Evolutionary conservation across 2,888 invertebrate genomes (phyloP), one percentile per base, ranked within the genome.

Genomic region (Abscondita cerata): DNA sequence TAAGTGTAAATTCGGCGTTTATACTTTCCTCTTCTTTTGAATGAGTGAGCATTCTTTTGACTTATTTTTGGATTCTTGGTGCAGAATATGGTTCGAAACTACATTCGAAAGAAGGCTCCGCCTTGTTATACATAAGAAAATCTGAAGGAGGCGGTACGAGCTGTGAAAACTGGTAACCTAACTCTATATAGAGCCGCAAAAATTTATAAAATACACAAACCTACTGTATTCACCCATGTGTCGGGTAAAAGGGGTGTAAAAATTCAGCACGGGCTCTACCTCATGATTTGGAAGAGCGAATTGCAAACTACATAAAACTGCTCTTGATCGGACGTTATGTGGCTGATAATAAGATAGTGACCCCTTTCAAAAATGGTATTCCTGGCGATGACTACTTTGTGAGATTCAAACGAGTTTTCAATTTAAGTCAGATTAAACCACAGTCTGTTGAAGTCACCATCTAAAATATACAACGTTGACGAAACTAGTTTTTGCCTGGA

Each of bases 321-420:
- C 31, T 31, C 31, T 31, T 9, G 31, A 6, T 31, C 9, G 9
- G 31, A 6, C 31, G 9, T 31, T 31, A 69, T 58, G 70, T 71
- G 5, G 53, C 38, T 38, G 50, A 31, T 6, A 31, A 31, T 31
- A 31, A 31, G 6, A 31, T 31, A 31, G 31, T 31, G 5, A 31
- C 5, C 9, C 31, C 31, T 31, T 31, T 31, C 9, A 31, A 31
- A 31, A 31, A 31, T 31, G 31, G 31, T 4, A 31, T 31, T 31
- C 31, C 31, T 31, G 9, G 31, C 31, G 9, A 31, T 31, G 31
- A 31, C 31, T 31, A 6, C 9, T 31, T 31, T 6, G 5, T 31
- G n/a, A n/a, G 9, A 9, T n/a, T n/a, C n/a, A n/a, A n/a, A n/a
- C n/a, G n/a, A n/a, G n/a, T n/a, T n/a, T n/a, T n/a, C n/a, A n/a